Evolutionary conservation across 2,797 vertebrate species (phyloP).

Genomic region (Parambassis ranga): DNA sequence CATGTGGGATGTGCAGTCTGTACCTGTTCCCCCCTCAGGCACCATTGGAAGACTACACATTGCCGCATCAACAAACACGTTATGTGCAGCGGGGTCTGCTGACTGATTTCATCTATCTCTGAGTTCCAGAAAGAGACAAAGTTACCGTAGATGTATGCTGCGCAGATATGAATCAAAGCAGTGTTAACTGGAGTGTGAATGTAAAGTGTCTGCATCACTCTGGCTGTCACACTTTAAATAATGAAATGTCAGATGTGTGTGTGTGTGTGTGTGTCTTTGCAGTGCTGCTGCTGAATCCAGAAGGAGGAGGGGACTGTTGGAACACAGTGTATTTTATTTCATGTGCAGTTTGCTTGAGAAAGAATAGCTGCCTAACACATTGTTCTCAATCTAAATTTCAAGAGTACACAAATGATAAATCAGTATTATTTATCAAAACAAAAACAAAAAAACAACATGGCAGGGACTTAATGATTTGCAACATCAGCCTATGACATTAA

Average conservation of each 20-base stretch:
- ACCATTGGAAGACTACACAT: neutral
- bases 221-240: neutral
- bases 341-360: neutral
- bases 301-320: neutral
- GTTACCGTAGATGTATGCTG: neutral
- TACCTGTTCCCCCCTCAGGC: neutral
- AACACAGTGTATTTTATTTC: neutral
- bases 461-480: conserved; percentile 26
- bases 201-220: neutral
- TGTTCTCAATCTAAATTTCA: neutral
- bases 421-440: conserved; percentile 1
- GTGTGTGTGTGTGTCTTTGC: neutral
- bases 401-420: conserved; percentile 10
- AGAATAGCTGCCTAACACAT: neutral
- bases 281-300: neutral
- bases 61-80: conserved; percentile 26
- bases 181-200: neutral
- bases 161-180: neutral
- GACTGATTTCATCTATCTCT: conserved; percentile 6
- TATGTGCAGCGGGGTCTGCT: conserved; percentile 28
- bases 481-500: neutral
- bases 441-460: too few species aligned
- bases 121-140: conserved; percentile 3
- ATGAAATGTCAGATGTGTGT: neutral
- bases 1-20: neutral